Conservation (phyloP, 92 coral and sea anemone species). For the Pocillopora meandrina region DNA sequence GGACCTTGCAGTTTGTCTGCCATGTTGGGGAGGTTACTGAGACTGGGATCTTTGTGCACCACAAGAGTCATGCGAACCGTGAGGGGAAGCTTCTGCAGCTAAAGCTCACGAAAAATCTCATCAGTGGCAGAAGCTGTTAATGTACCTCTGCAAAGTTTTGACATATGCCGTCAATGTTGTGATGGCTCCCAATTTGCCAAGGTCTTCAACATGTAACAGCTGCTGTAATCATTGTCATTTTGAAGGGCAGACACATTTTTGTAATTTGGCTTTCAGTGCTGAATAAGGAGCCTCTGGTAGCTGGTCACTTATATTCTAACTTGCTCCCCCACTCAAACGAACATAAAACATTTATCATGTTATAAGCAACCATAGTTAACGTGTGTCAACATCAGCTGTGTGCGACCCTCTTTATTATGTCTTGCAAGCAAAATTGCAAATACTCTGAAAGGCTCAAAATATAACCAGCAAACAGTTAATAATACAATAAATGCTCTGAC, state of each 20-base stretch:
- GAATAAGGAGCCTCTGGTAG: too few relatives aligned
- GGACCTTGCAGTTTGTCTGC: constrained; percentile 55
- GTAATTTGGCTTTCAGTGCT: constrained; percentile 23
- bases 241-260: constrained; percentile 30
- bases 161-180: constrained; percentile 40
- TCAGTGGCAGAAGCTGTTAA: not conserved
- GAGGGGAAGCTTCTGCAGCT: constrained; percentile 30
- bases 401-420: not conserved
- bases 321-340: too few relatives aligned
- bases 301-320: too few relatives aligned
- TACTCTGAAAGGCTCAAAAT: too few relatives aligned
- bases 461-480: too few relatives aligned
- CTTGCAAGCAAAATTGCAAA: not conserved
- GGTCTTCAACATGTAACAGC: constrained; percentile 52
- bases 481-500: not conserved
- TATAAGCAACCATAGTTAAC: not conserved
- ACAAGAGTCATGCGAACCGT: constrained; percentile 52
- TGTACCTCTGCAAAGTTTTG: constrained; percentile 13
- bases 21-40: constrained; percentile 49
- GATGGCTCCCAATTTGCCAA: constrained; percentile 61
- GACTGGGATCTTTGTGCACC: constrained; percentile 29
- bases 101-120: constrained; percentile 15
- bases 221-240: constrained; percentile 54
- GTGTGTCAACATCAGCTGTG: not conserved
- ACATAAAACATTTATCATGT: not conserved